phyloP scores from a whole-genome alignment of 2,888 invertebrate genomes.

The Apodemia hepburni region DNA sequence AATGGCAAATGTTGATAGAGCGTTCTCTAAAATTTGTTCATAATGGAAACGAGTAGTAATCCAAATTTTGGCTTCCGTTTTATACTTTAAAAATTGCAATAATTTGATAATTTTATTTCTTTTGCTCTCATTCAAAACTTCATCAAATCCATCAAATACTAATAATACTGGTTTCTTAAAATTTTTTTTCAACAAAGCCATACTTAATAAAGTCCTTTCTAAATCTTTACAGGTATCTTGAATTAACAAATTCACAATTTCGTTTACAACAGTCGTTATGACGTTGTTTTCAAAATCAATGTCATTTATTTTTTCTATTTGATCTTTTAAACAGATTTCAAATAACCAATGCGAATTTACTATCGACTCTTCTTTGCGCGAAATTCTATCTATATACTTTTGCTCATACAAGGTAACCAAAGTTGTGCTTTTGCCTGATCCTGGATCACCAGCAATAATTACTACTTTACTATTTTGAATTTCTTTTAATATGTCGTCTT shows the following conservation, averaged over 20 bases:
- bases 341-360: conserved; percentile 12
- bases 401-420: not conserved
- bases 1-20: not conserved
- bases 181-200: not conserved
- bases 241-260: not conserved
- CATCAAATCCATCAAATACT: conserved; percentile 4
- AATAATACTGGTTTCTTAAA: conserved; percentile 6
- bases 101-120: not conserved
- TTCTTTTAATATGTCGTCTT: not conserved
- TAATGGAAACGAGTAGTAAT: conserved; percentile 9
- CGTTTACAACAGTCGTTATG: not conserved
- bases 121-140: not conserved
- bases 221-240: not conserved
- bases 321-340: conserved; percentile 1
- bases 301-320: conserved; percentile 1
- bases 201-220: not conserved
- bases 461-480: conserved; percentile 3
- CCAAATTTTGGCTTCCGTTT: conserved; percentile 1
- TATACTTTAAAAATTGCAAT: not conserved
- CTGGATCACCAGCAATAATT: conserved; percentile 13
- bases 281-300: not conserved
- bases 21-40: not conserved
- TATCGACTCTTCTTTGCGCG: not conserved
- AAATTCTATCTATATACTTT: not conserved
- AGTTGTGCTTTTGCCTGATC: conserved; percentile 12